Evolutionary conservation across 2,888 invertebrate species (phyloP), one percentile per base, ranked within the genome.

Genomic region (Zootermopsis nevadensis): DNA sequence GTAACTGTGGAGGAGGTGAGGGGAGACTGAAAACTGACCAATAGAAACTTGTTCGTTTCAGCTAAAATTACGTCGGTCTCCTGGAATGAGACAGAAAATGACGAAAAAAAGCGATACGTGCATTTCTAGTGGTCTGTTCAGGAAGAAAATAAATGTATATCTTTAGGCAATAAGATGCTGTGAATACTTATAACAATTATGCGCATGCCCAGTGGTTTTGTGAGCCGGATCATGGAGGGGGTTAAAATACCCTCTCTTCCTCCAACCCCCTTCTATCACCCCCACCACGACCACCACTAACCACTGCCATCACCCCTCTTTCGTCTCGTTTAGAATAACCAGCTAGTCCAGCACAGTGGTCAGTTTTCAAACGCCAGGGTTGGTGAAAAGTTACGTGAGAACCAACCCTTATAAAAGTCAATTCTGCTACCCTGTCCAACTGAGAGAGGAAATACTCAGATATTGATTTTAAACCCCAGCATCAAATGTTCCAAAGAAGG

Each of bases 291-390:
- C 15, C 42, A 42, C 76, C n/a, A 35, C 27, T 79, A 19, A 42
- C 76, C n/a, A 35, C 27, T 79, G 30, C 24, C 22, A 0, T 55
- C 66, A 12, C 10, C 66, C 60, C 79, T 60, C 27, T 60, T 60
- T 60, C n/a, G n/a, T 24, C 66, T 66, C 79, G n/a, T 79, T 66
- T n/a, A 79, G 79, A 38, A 33, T 79, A 66, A 79, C 79, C 79
- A 79, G 19, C 35, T 38, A 60, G 60, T 79, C 66, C 79, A 55
- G 30, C 31, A 31, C 4, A 60, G 38, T 79, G 79, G 79, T 79
- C 79, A 79, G 35, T 74, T 74, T 74, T 74, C 8, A 38, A 74
- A 74, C 38, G 38, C 33, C 31, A 33, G 31, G 30, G 69, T 22
- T 69, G 69, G 69, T 69, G 33, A 33, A 33, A 19, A 69, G 69